Conservation (phyloP, 2,113 vertebrate genomes). For the Nanorana parkeri region DNA sequence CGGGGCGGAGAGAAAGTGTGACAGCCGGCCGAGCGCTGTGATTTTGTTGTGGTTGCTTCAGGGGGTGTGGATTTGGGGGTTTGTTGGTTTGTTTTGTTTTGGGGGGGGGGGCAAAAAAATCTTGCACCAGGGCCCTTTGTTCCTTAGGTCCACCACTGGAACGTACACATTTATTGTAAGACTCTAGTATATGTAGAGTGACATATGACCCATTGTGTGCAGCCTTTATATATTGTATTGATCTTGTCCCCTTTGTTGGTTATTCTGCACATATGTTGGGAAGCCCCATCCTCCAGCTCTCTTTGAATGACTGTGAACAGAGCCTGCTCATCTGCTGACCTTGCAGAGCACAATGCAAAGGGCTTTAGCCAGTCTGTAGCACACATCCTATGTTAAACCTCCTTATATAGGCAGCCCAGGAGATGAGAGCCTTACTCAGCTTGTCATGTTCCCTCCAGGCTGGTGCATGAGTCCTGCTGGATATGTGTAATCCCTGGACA, state of each 20-base stretch:
- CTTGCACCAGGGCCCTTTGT: too few species aligned
- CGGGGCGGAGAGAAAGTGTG: too few species aligned
- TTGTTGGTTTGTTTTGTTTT: too few species aligned
- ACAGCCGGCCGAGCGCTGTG: too few species aligned
- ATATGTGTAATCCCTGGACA: slow-evolving; percentile 21
- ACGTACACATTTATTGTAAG: too few species aligned
- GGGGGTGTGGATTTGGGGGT: too few species aligned
- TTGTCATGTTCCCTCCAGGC: background rate
- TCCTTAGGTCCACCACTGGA: too few species aligned
- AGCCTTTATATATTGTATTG: background rate
- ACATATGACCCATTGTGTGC: background rate
- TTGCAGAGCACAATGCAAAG: slow-evolving; percentile 14
- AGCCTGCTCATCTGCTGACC: slow-evolving; percentile 19
- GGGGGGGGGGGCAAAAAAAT: too few species aligned
- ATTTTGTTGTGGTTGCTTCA: too few species aligned
- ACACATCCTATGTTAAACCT: slow-evolving; percentile 14
- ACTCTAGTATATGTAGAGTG: too few species aligned
- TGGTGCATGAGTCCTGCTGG: slow-evolving; percentile 5
- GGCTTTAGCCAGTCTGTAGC: background rate
- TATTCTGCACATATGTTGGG: background rate
- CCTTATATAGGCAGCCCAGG: slow-evolving; percentile 19
- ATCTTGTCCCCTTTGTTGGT: background rate
- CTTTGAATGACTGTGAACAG: background rate
- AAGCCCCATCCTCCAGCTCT: background rate
- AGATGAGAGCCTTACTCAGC: slow-evolving; percentile 1